phyloP scores from a whole-genome alignment of 2,888 invertebrate species.

The Brachynemurus nebulosus region DNA sequence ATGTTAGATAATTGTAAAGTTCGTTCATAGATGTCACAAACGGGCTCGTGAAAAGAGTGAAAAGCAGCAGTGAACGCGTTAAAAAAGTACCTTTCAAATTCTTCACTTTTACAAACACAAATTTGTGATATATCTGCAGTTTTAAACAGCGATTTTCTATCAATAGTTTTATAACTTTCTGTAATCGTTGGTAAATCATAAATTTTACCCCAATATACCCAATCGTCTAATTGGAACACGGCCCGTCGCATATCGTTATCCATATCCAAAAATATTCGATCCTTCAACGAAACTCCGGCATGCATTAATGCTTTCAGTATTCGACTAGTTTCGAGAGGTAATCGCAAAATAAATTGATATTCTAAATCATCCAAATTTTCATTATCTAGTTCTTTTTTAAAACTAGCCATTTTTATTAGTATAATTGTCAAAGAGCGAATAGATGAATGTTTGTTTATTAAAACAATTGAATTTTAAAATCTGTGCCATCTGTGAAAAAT shows the following conservation, averaged over 20 bases:
- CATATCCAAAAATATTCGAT: constrained; percentile 40
- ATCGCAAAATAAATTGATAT: constrained; percentile 45
- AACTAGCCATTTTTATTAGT: background rate
- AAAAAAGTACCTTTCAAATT: constrained; percentile 24
- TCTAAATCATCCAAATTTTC: constrained; percentile 31
- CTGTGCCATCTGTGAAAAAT: too few species aligned
- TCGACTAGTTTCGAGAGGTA: constrained; percentile 35
- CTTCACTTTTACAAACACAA: constrained; percentile 39
- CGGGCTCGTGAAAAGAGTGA: too few species aligned
- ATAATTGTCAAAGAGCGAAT: too few species aligned
- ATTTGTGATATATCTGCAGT: constrained; percentile 53
- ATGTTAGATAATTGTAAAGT: too few species aligned
- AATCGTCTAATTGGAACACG: constrained; percentile 40
- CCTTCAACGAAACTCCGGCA: constrained; percentile 30
- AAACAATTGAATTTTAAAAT: too few species aligned
- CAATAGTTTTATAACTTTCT: constrained; percentile 53
- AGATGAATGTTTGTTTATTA: too few species aligned
- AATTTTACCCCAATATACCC: constrained; percentile 39
- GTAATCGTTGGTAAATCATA: constrained; percentile 49
- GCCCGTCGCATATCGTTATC: constrained; percentile 40
- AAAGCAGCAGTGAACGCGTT: background rate
- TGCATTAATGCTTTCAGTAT: constrained; percentile 1
- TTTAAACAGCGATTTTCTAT: constrained; percentile 53
- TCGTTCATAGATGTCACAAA: too few species aligned
- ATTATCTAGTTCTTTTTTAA: background rate